Evolutionary conservation across 35 echinoderm and acorn worm genomes (phyloP), one percentile per base, ranked within the genome.

Genomic region (Apostichopus californicus): DNA sequence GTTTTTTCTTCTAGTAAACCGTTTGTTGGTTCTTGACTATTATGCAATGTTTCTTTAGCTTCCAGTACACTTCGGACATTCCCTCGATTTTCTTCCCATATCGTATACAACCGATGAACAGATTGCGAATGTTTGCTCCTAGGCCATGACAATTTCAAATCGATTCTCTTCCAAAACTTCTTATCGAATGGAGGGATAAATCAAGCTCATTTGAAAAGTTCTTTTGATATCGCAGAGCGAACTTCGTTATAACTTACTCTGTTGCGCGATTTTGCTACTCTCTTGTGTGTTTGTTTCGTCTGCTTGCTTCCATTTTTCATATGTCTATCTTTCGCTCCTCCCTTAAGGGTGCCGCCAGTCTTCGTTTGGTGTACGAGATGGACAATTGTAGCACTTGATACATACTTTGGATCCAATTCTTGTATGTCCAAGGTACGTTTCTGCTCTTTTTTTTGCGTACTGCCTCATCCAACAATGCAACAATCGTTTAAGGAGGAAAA

Each of bases 391-490:
- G 25, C 25, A 9, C 25, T 12, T 1, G 73, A 21, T 77, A 24
- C 15, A 7, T 7, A 77, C 6, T 77, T 9, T 77, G 8, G 73
- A 77, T 21, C 73, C 18, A 17, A 24, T 21, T 17, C 25, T 34
- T 34, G 28, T 34, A 34, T 34, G 28, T 34, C 28, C 28, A 34
- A 34, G 28, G 28, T 34, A 34, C 28, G 1, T 34, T 34, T 34
- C 28, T 34, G 1, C 28, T 34, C 28, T 34, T 34, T 77, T 77
- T 9, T 9, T 77, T 25, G 18, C 73, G 73, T 77, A 8, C 73
- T 6, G 18, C 73, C 15, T 77, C 18, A 77, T 77, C 25, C 73
- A 77, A 77, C 73, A 77, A 77, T 77, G 73, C 73, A 77, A 77
- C 15, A 24, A 77, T 77, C 73, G 5, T 1, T 77, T 17, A 9